Percentiles rank a stretch among this genome's conserved stretches.
Evolutionary conservation across 2,888 invertebrate species (phyloP).

Genomic region (Pristionchus arcanus): DNA sequence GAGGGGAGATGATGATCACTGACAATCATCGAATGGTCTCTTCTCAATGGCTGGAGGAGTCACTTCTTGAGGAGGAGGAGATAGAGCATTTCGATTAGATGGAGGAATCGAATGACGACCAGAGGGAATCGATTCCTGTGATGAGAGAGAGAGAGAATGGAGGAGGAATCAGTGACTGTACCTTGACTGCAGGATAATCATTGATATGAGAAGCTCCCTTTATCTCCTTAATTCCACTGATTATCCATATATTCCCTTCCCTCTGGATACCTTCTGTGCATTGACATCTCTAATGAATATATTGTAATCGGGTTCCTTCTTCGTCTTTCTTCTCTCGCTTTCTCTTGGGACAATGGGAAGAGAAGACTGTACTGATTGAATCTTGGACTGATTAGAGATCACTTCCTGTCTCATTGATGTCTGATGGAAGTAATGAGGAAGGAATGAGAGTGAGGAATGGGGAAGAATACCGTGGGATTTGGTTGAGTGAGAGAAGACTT

Average conservation of each 20-base stretch:
- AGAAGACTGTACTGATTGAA: not conserved
- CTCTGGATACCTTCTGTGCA: not conserved
- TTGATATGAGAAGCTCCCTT: not conserved
- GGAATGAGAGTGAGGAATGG: not conserved
- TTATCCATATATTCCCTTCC: not conserved
- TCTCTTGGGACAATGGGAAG: not conserved
- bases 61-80: conserved; percentile 21
- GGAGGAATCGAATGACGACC: not conserved
- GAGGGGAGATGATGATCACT: not conserved
- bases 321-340: conserved; percentile 14
- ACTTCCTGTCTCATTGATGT: not conserved
- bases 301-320: not conserved
- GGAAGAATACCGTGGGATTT: not conserved
- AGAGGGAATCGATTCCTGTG: not conserved
- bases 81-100: not conserved
- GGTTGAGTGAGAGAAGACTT: not conserved
- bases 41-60: not conserved
- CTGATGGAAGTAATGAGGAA: not conserved
- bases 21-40: conserved; percentile 2
- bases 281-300: conserved; percentile 16
- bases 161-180: not conserved
- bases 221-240: not conserved
- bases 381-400: not conserved
- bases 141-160: not conserved
- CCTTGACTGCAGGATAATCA: conserved; percentile 34